These are phyloP conservation scores for Odontomachus brunneus DNA, from an alignment of 1,140 invertebrate genomes.

Conservation along the genomic window DNA sequence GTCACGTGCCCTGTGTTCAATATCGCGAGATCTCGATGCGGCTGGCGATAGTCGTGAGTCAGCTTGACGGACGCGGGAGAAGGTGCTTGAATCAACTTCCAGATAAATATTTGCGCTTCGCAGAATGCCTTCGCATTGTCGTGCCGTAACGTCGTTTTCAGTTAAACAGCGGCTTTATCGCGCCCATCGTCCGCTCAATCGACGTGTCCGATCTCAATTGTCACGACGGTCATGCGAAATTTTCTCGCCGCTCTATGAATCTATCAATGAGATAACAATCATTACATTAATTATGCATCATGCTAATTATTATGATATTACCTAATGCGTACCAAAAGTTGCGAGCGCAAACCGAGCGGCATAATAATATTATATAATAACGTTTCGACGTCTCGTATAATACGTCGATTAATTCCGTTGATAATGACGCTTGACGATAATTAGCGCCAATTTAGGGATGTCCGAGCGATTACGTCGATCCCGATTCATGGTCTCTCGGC, in stretches of 20 bases:
- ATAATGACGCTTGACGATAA: not conserved
- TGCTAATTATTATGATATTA: not conserved
- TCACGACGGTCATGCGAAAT: not conserved
- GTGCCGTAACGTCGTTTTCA: constrained; percentile 16
- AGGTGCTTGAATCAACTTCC: constrained; percentile 47
- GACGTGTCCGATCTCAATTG: constrained; percentile 5
- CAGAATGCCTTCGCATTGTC: constrained; percentile 31
- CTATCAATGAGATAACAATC: not conserved
- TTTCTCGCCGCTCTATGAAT: not conserved
- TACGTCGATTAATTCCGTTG: not conserved
- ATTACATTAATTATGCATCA: constrained; percentile 9
- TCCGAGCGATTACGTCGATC: not conserved
- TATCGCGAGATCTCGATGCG: constrained; percentile 42
- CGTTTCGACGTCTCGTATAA: not conserved
- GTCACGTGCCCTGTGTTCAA: constrained; percentile 11
- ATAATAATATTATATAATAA: not conserved
- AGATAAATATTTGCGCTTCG: constrained; percentile 48
- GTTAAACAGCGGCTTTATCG: constrained; percentile 29
- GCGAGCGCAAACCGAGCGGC: not conserved
- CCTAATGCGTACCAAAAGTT: not conserved
- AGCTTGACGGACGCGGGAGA: constrained; percentile 27
- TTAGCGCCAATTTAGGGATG: not conserved
- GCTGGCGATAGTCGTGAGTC: constrained; percentile 33
- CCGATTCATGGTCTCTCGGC: not conserved
- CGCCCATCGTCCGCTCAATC: constrained; percentile 12